These are phyloP conservation scores for Pristionchus maxplancki DNA, from an alignment of 2,888 invertebrate species.

Conservation along the genomic window DNA sequence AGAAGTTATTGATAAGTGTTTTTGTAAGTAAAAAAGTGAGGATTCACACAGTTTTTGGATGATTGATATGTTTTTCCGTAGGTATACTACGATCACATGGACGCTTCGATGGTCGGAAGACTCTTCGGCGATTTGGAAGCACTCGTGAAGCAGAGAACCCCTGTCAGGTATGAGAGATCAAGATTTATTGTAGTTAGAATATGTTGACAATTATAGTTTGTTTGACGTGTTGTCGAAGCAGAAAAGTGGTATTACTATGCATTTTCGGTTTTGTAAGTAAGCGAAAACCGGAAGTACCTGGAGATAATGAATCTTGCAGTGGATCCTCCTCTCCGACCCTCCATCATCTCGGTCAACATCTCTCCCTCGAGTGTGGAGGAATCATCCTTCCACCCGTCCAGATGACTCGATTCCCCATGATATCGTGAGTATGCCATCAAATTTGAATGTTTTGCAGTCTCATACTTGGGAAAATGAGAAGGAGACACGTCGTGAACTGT, in stretches of 20 bases:
- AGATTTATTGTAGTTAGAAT: no score
- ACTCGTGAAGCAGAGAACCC: conserved; percentile 59
- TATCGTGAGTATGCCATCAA: conserved; percentile 65
- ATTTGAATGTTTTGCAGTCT: no score
- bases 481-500: no score
- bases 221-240: no score
- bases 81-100: conserved; percentile 69
- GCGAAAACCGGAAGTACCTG: no score
- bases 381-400: conserved; percentile 75
- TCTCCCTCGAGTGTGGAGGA: conserved; percentile 69
- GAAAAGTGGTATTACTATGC: no score
- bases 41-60: not conserved
- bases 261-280: no score
- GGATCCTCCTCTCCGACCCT: conserved; percentile 44
- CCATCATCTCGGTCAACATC: conserved; percentile 63
- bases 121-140: conserved; percentile 71
- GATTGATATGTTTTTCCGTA: conserved; percentile 1
- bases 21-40: no score
- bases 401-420: conserved; percentile 71
- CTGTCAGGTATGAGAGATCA: no score
- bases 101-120: conserved; percentile 60
- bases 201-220: no score
- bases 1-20: no score
- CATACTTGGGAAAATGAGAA: no score
- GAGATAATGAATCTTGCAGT: conserved; percentile 10